Conservation (phyloP, 2,888 invertebrate species). For the Malthinus seriepunctatus region DNA sequence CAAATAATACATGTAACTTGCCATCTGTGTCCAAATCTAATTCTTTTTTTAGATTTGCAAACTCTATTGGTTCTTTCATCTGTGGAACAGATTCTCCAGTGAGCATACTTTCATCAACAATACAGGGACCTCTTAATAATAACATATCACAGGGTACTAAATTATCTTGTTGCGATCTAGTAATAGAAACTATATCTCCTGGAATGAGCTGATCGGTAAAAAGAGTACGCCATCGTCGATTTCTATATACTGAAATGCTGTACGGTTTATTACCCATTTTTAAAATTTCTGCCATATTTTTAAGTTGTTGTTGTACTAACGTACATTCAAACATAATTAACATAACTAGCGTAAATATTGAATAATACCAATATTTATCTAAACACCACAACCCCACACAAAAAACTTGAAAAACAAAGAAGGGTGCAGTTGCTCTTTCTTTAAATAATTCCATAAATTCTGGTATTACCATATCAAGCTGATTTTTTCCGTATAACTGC, state of each 20-base stretch:
- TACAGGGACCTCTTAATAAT: constrained; percentile 91
- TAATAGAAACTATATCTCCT: constrained; percentile 95
- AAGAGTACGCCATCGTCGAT: constrained; percentile 85
- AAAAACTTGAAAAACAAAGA: constrained; percentile 99
- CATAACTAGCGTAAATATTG: constrained; percentile 95
- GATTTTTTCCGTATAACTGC: constrained; percentile 87
- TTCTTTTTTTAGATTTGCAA: constrained; percentile 62
- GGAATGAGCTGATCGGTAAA: constrained; percentile 88
- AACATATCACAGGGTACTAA: constrained; percentile 96
- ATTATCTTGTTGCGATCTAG: constrained; percentile 85
- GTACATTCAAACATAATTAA: constrained; percentile 96
- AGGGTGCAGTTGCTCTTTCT: constrained; percentile 98
- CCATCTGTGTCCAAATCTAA: constrained; percentile 87
- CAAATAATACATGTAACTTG: constrained; percentile 91
- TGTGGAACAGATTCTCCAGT: constrained; percentile 99
- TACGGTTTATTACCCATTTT: constrained; percentile 99
- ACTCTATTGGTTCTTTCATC: constrained; percentile 97
- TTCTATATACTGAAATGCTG: constrained; percentile 86
- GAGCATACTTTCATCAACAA: constrained; percentile 99
- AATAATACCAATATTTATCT: constrained; percentile 99
- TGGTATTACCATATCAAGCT: constrained; percentile 87
- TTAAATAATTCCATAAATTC: constrained; percentile 96
- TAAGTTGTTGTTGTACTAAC: constrained; percentile 94
- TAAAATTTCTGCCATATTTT: constrained; percentile 98
- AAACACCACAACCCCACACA: constrained; percentile 99